Base-by-base conservation (phyloP, 1,140 invertebrate species). In the Maniola jurtina region DNA sequence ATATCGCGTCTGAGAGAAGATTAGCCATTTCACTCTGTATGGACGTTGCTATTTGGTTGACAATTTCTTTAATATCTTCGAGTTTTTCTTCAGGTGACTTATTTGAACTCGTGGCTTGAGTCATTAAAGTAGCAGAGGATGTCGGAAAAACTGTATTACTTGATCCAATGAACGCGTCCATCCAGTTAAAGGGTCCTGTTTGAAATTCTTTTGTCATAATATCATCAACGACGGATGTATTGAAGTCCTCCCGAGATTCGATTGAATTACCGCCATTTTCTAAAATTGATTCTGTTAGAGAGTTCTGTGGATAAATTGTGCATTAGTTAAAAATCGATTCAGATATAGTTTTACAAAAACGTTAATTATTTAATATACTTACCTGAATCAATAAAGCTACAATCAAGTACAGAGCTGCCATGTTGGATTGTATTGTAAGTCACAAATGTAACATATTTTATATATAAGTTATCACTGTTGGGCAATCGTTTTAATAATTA, bases 31-130 rank as follows among this genome's bases (percentile, higher is more conserved):
- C 88, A 58, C 60, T 81, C 68, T 88, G 73, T 40, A 88, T 78
- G 2, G 74, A 74, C 35, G 74, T 65, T 40, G 81, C 79, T 40
- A 89, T 88, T 60, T 86, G 70, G 15, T 76, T 76, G 0, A 83
- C 85, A 56, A 87, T 77, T 64, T 77, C 76, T 68, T 90, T 90
- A 10, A 90, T 90, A 36, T 83, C 83, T 68, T 82, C 80, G 11
- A 90, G 25, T 64, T 89, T 80, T 61, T 89, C 84, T 77, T 89
- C 86, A 6, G 78, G 66, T 6, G 81, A 66, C 73, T 87, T 84
- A 34, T 86, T 75, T 9, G 77, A 77, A 13, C 74, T 70, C 0
- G 75, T 80, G 2, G 79, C 78, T 66, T 84, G 76, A 15, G 80
- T 66, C 85, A 90, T 89, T 68, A 82, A 63, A 34, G 81, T 67